Evolutionary conservation across 2,797 vertebrate genomes (phyloP).

Genomic region (Spinus pinus): DNA sequence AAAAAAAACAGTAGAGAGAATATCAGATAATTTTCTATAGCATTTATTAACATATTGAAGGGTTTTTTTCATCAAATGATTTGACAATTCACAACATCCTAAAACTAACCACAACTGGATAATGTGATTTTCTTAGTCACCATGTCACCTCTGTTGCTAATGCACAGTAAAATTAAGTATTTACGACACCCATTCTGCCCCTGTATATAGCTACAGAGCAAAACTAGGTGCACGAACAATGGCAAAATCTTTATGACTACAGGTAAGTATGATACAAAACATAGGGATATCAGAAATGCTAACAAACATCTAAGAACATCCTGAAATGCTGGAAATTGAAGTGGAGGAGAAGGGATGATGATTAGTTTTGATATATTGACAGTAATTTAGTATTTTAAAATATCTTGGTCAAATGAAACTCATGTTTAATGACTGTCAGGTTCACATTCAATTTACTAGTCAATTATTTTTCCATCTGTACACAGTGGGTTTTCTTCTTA

Average conservation of each 20-base stretch:
- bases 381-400: constrained; percentile 9
- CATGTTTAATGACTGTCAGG: not conserved
- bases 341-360: not conserved
- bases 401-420: not conserved
- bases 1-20: constrained; percentile 54
- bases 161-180: not conserved
- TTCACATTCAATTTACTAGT: not conserved
- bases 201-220: not conserved
- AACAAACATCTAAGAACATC: not conserved
- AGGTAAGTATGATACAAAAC: not conserved
- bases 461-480: not conserved
- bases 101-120: constrained; percentile 20
- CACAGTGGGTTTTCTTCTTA: not conserved
- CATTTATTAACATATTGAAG: constrained; percentile 9
- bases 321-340: not conserved
- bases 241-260: not conserved
- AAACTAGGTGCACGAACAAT: not conserved
- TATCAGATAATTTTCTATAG: constrained; percentile 31
- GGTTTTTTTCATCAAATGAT: constrained; percentile 13
- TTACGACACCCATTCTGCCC: not conserved
- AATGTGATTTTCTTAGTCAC: constrained; percentile 13
- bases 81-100: not conserved
- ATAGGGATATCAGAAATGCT: not conserved
- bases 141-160: not conserved
- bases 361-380: not conserved